A percentile compares a stretch with the other conserved stretches of the same genome.
Evolutionary conservation across 2,113 vertebrate species (phyloP).

Genomic region (Desmodus rotundus): DNA sequence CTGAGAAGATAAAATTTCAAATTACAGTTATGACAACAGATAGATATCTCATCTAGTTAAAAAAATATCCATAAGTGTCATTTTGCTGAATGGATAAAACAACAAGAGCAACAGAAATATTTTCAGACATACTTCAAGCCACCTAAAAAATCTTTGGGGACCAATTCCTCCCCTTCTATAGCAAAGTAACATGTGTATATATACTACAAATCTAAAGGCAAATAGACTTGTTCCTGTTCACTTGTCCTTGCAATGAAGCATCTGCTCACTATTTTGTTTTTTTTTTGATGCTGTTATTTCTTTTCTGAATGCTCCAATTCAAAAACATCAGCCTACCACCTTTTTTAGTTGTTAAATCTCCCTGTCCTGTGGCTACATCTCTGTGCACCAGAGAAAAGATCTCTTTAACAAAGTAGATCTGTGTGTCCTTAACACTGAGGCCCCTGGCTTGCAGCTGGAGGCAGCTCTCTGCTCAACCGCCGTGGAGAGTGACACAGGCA

Average conservation of each 20-base stretch:
- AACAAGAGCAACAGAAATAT: not conserved
- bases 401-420: conserved; percentile 41
- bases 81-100: not conserved
- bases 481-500: conserved; percentile 59
- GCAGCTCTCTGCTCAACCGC: conserved; percentile 62
- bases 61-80: not conserved
- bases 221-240: not conserved
- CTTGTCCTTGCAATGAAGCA: not conserved
- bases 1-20: not conserved
- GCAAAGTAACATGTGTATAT: not conserved
- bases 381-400: not conserved
- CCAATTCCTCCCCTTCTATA: not conserved
- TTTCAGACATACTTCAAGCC: not conserved
- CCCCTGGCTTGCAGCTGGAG: conserved; percentile 73
- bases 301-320: not conserved
- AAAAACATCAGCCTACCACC: not conserved
- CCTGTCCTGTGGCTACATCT: not conserved
- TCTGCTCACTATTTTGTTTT: not conserved
- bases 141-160: conserved; percentile 31
- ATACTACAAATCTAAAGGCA: conserved; percentile 34
- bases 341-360: not conserved
- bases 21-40: not conserved
- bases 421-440: conserved; percentile 32
- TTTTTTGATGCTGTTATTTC: not conserved
- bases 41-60: not conserved